Evolutionary conservation across 2,113 vertebrate genomes (phyloP).

Genomic region (Labeo catla): DNA sequence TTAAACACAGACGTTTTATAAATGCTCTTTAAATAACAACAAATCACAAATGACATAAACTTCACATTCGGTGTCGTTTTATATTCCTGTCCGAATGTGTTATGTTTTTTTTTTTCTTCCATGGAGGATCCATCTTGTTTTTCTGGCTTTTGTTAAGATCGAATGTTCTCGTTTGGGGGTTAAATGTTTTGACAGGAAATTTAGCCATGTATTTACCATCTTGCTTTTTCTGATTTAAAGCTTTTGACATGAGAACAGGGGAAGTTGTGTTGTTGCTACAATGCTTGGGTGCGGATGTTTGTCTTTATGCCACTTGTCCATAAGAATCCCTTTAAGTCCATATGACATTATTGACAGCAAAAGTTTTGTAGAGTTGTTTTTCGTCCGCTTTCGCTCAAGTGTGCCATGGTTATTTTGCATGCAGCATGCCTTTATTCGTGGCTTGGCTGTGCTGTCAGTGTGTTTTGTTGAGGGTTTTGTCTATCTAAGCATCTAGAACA

Average conservation of each 20-base stretch:
- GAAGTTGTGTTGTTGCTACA: not conserved
- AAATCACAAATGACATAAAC: slow-evolving; percentile 7
- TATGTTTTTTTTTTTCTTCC: not conserved
- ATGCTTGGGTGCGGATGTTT: slow-evolving; percentile 30
- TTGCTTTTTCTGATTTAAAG: slow-evolving; percentile 3
- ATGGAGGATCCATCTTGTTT: slow-evolving; percentile 39
- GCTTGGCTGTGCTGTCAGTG: slow-evolving; percentile 32
- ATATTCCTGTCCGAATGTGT: not conserved
- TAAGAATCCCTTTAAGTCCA: not conserved
- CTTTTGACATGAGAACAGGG: not conserved
- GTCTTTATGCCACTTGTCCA: not conserved
- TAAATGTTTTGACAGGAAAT: slow-evolving; percentile 8
- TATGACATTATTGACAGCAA: not conserved
- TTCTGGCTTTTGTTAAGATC: slow-evolving; percentile 27
- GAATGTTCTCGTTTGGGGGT: slow-evolving; percentile 26
- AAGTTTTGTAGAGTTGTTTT: slow-evolving; percentile 30
- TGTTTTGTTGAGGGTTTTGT: slow-evolving; percentile 5
- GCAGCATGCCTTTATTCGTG: slow-evolving; percentile 23
- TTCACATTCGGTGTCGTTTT: not conserved
- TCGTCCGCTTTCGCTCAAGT: slow-evolving; percentile 4
- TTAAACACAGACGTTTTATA: not conserved
- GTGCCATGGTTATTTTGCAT: not conserved
- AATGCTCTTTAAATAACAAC: slow-evolving; percentile 11
- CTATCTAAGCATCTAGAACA: slow-evolving; percentile 18
- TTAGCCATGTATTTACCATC: not conserved